Base-by-base conservation (phyloP, 2,113 vertebrate species). In the Urocolius indicus region DNA sequence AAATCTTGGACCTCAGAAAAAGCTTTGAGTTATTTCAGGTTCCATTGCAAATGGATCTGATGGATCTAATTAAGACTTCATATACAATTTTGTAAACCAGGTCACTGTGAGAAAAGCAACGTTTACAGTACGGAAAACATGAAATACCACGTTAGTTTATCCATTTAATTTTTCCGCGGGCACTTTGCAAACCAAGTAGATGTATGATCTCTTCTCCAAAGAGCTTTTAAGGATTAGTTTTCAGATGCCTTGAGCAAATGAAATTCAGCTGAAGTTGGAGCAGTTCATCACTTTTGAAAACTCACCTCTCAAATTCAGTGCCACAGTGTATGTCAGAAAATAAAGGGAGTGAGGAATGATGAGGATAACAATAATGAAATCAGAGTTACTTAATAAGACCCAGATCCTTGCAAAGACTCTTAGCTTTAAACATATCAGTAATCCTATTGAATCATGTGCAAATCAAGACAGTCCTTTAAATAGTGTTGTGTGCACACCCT, bases 341-440 rank as follows among this genome's bases (percentile, higher is more conserved):
- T 27, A 16, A 43, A 20, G 41, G 62, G 54, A 86, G n/a, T 41
- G 74, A 57, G 32, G 69, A 76, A 67, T 1, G 3, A 73, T 24
- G 65, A 81, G 87, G 87, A 65, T 69, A 85, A 63, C n/a, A 94
- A 87, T 77, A 79, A 91, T 85, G 63, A 93, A 95, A 88, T 85
- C 87, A 9, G 66, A 24, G 87, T 11, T 91, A 76, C 65, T 63
- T 51, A 46, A 24, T 63, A 79, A 71, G 93, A 79, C 95, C 74
- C 78, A 65, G 88, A 93, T 91, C 93, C 89, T 41, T 14, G 51
- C 81, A 78, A 77, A 89, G 84, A 59, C 87, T 95, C 93, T 91
- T 34, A 61, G 58, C 90, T 82, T 85, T 52, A 75, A 93, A 93
- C 90, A 68, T 84, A 83, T 63, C 74, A 0, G 21, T 27, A 75